Evolutionary conservation across 2,888 invertebrate genomes (phyloP).

Genomic region (Agrochola circellaris): DNA sequence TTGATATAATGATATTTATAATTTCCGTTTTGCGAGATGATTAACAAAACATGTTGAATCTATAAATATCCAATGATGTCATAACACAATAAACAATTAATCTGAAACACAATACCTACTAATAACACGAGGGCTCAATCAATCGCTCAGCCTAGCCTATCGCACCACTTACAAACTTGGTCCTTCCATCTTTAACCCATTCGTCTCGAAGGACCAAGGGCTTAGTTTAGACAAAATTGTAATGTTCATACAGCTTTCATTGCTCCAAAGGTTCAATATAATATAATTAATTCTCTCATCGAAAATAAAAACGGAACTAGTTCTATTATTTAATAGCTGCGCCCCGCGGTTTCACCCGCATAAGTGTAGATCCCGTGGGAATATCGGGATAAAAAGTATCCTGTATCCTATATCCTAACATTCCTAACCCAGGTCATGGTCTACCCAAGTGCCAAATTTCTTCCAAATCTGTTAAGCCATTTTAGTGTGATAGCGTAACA

Average conservation of each 20-base stretch:
- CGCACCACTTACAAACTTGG: not conserved
- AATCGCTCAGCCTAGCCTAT: slow-evolving; percentile 13
- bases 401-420: too few species aligned
- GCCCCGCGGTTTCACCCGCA: too few species aligned
- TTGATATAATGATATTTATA: slow-evolving; percentile 2
- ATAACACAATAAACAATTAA: slow-evolving; percentile 1
- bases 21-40: slow-evolving; percentile 4
- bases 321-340: too few species aligned
- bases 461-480: too few species aligned
- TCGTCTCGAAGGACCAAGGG: not conserved
- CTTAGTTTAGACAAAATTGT: not conserved
- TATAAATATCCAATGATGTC: slow-evolving; percentile 40
- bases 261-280: not conserved
- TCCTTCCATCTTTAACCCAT: not conserved
- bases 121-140: slow-evolving; percentile 15
- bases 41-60: slow-evolving; percentile 27
- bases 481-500: too few species aligned
- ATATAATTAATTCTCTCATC: not conserved
- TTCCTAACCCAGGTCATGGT: too few species aligned
- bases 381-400: too few species aligned
- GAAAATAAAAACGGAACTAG: slow-evolving; percentile 16
- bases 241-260: not conserved
- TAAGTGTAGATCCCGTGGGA: too few species aligned
- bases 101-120: slow-evolving; percentile 30
- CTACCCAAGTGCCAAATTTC: too few species aligned